These are phyloP conservation scores for Cotesia glomerata DNA, from an alignment of 1,140 invertebrate genomes.

Conservation along the genomic window DNA sequence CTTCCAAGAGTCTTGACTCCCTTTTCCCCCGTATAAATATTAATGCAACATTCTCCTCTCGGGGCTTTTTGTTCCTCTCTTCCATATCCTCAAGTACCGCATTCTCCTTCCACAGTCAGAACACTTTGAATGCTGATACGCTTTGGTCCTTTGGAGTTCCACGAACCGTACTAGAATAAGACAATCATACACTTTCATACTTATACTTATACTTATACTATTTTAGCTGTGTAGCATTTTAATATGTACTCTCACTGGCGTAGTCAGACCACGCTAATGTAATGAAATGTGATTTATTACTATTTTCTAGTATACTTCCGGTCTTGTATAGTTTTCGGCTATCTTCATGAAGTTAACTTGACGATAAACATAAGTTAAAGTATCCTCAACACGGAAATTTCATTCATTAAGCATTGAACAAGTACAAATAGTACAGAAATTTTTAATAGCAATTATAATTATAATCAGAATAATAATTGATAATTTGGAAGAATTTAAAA, in stretches of 20 bases:
- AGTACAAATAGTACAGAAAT: not conserved
- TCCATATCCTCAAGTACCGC: constrained; percentile 47
- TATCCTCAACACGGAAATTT: not conserved
- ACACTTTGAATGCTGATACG: constrained; percentile 60
- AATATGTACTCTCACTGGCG: constrained; percentile 18
- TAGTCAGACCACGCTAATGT: constrained; percentile 46
- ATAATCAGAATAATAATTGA: not conserved
- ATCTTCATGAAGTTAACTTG: not conserved
- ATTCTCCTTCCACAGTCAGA: constrained; percentile 41
- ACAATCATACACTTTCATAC: no score
- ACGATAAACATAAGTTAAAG: constrained; percentile 2
- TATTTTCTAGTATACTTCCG: constrained; percentile 32
- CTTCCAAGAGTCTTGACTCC: constrained; percentile 29
- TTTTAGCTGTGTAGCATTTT: not conserved
- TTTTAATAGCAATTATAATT: not conserved
- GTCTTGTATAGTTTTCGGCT: not conserved
- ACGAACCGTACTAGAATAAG: constrained; percentile 21
- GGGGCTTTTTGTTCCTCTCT: constrained; percentile 60
- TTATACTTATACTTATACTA: no score
- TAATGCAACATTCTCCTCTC: constrained; percentile 64
- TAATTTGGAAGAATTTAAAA: not conserved
- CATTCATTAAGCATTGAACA: not conserved
- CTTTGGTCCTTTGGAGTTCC: constrained; percentile 20
- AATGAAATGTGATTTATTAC: constrained; percentile 56
- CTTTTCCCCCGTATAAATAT: constrained; percentile 62